A percentile compares a stretch with the other conserved stretches of the same genome.
These are phyloP conservation scores for Galaxea fascicularis DNA, from an alignment of 92 coral and sea anemone species.

Conservation along the genomic window DNA sequence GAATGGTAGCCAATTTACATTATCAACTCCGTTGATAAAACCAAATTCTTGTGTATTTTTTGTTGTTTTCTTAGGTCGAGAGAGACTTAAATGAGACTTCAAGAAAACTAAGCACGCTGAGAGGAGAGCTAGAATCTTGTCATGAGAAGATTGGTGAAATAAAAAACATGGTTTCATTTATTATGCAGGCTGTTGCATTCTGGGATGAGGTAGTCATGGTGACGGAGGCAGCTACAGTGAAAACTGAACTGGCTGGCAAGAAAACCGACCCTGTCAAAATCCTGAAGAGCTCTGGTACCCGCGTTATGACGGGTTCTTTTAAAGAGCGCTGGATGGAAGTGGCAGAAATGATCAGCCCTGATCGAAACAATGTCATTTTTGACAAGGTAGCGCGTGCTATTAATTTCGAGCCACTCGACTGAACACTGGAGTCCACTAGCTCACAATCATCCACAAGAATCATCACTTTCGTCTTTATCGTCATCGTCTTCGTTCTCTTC, in stretches of 20 bases:
- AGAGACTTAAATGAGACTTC: constrained; percentile 1
- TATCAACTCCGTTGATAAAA: too few relatives aligned
- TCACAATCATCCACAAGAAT: neutral
- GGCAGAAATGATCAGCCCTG: constrained; percentile 54
- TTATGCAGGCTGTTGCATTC: constrained; percentile 49
- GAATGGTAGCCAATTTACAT: too few relatives aligned
- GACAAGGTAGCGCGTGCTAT: constrained; percentile 8
- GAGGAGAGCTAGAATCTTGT: constrained; percentile 20
- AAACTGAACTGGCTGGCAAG: constrained; percentile 61
- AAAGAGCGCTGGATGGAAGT: constrained; percentile 70
- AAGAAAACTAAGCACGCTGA: constrained; percentile 14
- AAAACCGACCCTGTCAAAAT: constrained; percentile 41
- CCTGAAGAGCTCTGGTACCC: constrained; percentile 51
- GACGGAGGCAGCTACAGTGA: constrained; percentile 40
- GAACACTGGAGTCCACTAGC: neutral
- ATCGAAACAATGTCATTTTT: constrained; percentile 39
- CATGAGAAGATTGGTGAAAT: constrained; percentile 53
- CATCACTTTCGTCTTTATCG: too few relatives aligned
- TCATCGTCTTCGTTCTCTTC: too few relatives aligned
- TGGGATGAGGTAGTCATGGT: constrained; percentile 47
- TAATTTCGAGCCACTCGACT: too few relatives aligned
- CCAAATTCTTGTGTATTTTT: too few relatives aligned
- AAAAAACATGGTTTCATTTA: constrained; percentile 37
- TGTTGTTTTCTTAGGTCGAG: constrained; percentile 25
- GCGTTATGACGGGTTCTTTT: constrained; percentile 49